Conservation (phyloP, 2,113 vertebrate genomes). For the Motacilla tschutschensis region DNA sequence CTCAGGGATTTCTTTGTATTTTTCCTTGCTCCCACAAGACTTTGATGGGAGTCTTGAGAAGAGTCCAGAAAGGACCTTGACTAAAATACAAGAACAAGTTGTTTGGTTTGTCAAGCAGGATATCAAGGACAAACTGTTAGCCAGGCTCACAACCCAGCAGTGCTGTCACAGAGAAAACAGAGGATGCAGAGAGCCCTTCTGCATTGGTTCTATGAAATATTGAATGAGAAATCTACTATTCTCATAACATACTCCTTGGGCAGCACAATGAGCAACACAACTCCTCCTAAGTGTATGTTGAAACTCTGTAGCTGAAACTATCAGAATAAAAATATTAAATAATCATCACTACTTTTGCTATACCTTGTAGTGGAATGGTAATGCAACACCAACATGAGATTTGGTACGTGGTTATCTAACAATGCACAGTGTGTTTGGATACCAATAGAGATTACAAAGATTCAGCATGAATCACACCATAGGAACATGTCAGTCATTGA, state of each 20-base stretch:
- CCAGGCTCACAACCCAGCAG: neutral
- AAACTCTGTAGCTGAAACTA: neutral
- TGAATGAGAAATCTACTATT: neutral
- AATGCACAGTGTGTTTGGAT: neutral
- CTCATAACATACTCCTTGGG: neutral
- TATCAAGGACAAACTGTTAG: neutral
- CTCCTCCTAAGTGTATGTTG: neutral
- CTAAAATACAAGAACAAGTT: neutral
- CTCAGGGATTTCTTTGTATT: neutral
- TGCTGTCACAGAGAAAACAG: neutral
- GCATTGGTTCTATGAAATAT: neutral
- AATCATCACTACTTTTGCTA: neutral
- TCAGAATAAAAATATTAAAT: neutral
- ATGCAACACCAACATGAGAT: neutral
- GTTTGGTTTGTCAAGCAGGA: neutral
- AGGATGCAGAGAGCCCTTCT: neutral
- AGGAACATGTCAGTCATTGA: neutral
- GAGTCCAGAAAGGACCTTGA: neutral
- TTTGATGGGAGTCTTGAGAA: neutral
- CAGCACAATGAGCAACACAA: neutral
- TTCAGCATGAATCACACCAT: neutral
- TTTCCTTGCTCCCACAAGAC: neutral
- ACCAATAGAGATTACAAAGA: neutral
- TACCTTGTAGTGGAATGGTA: rapidly evolving
- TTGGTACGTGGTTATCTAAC: neutral